Percentiles rank a stretch among this genome's conserved stretches.
Evolutionary conservation across 1,140 invertebrate genomes (phyloP).

Genomic region (Drosophila obscura): DNA sequence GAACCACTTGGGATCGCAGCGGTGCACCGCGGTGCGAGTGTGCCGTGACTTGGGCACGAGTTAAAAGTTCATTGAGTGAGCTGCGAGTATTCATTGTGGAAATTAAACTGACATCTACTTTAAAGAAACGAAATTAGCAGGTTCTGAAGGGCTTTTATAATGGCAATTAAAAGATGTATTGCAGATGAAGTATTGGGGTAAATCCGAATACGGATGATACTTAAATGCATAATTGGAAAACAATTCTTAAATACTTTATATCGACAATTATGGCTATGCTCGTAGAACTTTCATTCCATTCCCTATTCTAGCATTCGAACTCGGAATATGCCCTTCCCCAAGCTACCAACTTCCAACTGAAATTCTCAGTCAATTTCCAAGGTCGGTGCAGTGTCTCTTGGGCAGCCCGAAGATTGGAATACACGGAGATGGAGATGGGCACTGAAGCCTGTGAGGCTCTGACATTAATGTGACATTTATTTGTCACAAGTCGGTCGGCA

Average conservation of each 20-base stretch:
- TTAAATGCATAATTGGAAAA: no score
- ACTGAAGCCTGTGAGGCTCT: constrained; percentile 50
- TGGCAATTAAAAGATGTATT: no score
- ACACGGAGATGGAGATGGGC: constrained; percentile 15
- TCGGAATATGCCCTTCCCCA: not conserved
- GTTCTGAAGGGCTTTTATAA: no score
- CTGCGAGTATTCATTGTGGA: not conserved
- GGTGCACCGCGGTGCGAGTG: constrained; percentile 4
- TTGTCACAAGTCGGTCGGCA: constrained; percentile 66
- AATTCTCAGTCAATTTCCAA: not conserved
- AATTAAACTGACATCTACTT: no score
- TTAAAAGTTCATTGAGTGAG: not conserved
- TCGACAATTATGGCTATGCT: no score
- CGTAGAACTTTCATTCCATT: no score
- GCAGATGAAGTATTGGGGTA: no score
- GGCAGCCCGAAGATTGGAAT: constrained; percentile 61
- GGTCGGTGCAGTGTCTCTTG: not conserved
- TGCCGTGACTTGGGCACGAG: constrained; percentile 16
- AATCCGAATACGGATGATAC: no score
- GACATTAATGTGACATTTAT: constrained; percentile 83
- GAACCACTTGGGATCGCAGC: constrained; percentile 1
- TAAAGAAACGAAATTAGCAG: no score
- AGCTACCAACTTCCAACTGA: constrained; percentile 4
- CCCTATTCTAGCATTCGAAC: no score
- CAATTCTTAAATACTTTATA: no score